phyloP scores from a whole-genome alignment of 2,888 invertebrate genomes.

The Eupelmus urozonus region DNA sequence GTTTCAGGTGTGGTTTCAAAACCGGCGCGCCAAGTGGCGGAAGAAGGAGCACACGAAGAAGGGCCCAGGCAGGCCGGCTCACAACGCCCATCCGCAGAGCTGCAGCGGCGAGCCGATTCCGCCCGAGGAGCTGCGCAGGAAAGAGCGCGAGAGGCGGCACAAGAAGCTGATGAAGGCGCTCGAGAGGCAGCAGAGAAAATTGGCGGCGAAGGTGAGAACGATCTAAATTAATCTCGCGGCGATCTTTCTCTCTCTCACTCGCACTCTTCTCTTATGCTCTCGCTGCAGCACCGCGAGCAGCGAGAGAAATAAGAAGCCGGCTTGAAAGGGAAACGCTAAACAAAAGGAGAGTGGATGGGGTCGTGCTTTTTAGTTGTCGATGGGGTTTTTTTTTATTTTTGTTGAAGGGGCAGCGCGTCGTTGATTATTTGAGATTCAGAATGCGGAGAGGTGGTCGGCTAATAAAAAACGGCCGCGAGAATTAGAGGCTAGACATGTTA shows the following conservation, averaged over 20 bases:
- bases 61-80: slow-evolving; percentile 98
- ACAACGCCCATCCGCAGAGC: slow-evolving; percentile 98
- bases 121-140: slow-evolving; percentile 90
- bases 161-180: slow-evolving; percentile 95
- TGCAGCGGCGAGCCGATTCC: slow-evolving; percentile 98
- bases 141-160: slow-evolving; percentile 91
- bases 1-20: slow-evolving; percentile 99
- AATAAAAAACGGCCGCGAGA: slow-evolving; percentile 26
- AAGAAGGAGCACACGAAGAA: slow-evolving; percentile 99
- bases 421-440: slow-evolving; percentile 43
- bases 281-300: neutral
- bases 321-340: slow-evolving; percentile 22
- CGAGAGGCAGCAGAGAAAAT: slow-evolving; percentile 93
- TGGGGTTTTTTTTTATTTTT: neutral
- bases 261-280: neutral
- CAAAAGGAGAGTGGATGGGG: slow-evolving; percentile 10
- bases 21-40: slow-evolving; percentile 98
- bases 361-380: neutral
- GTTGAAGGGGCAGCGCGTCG: neutral
- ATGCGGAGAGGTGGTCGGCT: neutral
- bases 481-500: slow-evolving; percentile 49
- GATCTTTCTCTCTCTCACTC: neutral
- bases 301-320: neutral
- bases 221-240: slow-evolving; percentile 58
- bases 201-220: slow-evolving; percentile 85